Evolutionary conservation across 2,113 vertebrate species (phyloP).

Genomic region (Anthoscopus minutus): DNA sequence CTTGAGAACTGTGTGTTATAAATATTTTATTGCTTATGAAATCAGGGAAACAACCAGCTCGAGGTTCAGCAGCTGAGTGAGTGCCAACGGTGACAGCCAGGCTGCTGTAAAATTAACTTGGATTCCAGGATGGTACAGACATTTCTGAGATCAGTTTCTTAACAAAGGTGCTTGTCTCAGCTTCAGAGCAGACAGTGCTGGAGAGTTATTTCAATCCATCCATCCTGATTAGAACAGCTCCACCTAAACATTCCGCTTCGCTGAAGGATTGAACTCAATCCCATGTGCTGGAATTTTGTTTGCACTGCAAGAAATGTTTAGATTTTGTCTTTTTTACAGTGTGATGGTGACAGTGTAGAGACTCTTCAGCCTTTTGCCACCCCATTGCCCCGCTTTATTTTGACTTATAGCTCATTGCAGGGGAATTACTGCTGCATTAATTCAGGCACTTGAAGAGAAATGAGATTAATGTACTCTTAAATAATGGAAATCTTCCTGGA

Average conservation of each 20-base stretch:
- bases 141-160: neutral
- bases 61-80: neutral
- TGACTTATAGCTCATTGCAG: neutral
- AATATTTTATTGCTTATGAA: conserved; percentile 14
- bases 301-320: neutral
- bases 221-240: neutral
- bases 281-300: neutral
- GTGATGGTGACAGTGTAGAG: neutral
- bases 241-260: neutral
- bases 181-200: neutral
- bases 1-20: neutral
- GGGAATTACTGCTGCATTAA: neutral
- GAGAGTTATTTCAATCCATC: neutral
- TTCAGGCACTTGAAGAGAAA: neutral
- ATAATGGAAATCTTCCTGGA: neutral
- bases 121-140: neutral
- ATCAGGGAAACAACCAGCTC: neutral
- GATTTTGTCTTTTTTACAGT: neutral
- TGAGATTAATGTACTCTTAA: neutral
- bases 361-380: neutral
- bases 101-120: neutral
- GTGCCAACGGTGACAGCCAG: neutral
- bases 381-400: neutral
- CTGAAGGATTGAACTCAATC: neutral
- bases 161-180: neutral